phyloP scores from a whole-genome alignment of 2,888 invertebrate species.

The Protophormia terraenovae region DNA sequence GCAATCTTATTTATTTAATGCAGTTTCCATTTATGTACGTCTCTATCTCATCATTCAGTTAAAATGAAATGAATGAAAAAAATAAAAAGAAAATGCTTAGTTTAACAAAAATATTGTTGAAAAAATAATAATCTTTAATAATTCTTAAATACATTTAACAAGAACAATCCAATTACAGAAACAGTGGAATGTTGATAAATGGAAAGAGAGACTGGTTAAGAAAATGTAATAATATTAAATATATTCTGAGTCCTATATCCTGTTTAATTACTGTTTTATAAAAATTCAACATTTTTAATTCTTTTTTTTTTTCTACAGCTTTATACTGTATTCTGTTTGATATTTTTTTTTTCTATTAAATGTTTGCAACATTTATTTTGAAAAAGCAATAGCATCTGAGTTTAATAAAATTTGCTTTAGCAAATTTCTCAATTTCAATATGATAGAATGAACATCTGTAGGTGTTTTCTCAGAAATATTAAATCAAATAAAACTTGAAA shows the following conservation, averaged over 20 bases:
- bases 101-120: conserved; percentile 3
- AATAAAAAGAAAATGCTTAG: conserved; percentile 32
- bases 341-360: too few relatives aligned
- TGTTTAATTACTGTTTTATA: neutral
- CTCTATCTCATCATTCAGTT: neutral
- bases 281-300: neutral
- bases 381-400: neutral
- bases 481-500: conserved; percentile 40
- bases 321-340: conserved; percentile 5
- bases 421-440: conserved; percentile 37
- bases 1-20: conserved; percentile 52
- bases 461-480: conserved; percentile 32
- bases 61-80: neutral
- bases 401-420: neutral
- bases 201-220: neutral
- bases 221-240: neutral
- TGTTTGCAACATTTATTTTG: neutral
- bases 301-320: conserved; percentile 7
- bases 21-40: conserved; percentile 37
- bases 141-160: conserved; percentile 30
- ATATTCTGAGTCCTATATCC: neutral
- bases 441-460: conserved; percentile 50
- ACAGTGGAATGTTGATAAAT: neutral
- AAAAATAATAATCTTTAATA: conserved; percentile 25
- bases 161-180: conserved; percentile 14